Base-by-base conservation (phyloP, 2,113 vertebrate species). In the Crypturellus undulatus region DNA sequence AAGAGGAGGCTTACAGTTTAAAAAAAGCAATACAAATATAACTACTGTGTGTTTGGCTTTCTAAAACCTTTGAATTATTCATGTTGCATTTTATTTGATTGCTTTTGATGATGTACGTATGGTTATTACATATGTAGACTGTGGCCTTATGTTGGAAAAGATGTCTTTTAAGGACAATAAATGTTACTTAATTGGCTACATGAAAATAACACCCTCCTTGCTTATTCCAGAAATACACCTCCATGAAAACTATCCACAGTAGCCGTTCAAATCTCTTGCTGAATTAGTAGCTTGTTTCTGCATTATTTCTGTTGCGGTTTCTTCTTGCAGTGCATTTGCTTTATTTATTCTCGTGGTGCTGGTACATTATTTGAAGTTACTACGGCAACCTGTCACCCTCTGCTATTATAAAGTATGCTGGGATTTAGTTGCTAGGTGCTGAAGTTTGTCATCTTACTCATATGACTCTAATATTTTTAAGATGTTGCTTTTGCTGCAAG, bases 371-470 rank as follows among this genome's bases (percentile, higher is more conserved):
- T 95, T 97, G 97, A 98, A 97, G 98, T 98, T 98, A 96, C 98
- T 98, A 98, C 96, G 95, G 98, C 97, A 98, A 98, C 97, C 49
- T 97, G 95, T 96, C 97, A 97, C 97, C 96, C 97, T 97, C 97
- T 97, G 97, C 95, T 94, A 82, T 96, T 86, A 47, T 92, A 94
- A 97, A 97, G 94, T 96, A 93, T 94, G 97, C 94, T 95, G 93
- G 97, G 96, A 84, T 98, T 97, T 93, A 92, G 97, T 95, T 97
- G 97, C 97, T 97, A 95, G 97, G 97, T 96, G 91, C 90, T 85
- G 38, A 97, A 97, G 96, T 97, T 96, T 97, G 84, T 91, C 91
- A 34, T 94, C 92, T 94, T 77, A 64, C 84, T 94, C 76, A 56
- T 79, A 73, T 30, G 84, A 83, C 77, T 76, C 45, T 81, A 49